Evolutionary conservation across 1,140 invertebrate species (phyloP).

Genomic region (Drosophila oshimai): DNA sequence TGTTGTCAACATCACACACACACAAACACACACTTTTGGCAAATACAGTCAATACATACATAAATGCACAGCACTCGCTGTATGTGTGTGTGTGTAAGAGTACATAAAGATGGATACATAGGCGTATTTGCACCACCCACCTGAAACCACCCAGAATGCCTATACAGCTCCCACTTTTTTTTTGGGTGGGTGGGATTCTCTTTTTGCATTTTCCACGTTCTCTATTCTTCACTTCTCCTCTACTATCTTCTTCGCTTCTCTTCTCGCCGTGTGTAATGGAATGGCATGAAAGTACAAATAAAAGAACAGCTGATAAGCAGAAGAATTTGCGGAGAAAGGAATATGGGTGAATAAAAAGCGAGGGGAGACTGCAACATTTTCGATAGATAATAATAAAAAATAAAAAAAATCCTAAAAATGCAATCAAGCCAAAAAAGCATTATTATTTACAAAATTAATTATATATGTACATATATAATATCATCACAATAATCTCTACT

Average conservation of each 20-base stretch:
- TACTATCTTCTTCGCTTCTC: no score
- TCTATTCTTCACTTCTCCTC: neutral
- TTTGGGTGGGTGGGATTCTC: slow-evolving; percentile 6
- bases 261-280: slow-evolving; percentile 39
- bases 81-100: slow-evolving; percentile 8
- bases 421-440: no score
- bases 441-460: no score
- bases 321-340: neutral
- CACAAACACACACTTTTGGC: slow-evolving; percentile 13
- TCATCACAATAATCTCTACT: no score
- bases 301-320: slow-evolving; percentile 26
- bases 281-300: slow-evolving; percentile 23
- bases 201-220: slow-evolving; percentile 11
- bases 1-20: slow-evolving; percentile 41
- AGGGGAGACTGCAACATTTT: no score
- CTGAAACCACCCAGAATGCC: neutral
- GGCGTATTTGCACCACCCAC: slow-evolving; percentile 18
- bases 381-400: no score
- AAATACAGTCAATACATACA: slow-evolving; percentile 10
- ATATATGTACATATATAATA: no score
- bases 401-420: no score
- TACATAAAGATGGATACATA: slow-evolving; percentile 10
- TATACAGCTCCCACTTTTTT: slow-evolving; percentile 4
- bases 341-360: neutral
- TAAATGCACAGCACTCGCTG: slow-evolving; percentile 13